Base-by-base conservation (phyloP, 2,797 vertebrate genomes). In the Rachycentron canadum region DNA sequence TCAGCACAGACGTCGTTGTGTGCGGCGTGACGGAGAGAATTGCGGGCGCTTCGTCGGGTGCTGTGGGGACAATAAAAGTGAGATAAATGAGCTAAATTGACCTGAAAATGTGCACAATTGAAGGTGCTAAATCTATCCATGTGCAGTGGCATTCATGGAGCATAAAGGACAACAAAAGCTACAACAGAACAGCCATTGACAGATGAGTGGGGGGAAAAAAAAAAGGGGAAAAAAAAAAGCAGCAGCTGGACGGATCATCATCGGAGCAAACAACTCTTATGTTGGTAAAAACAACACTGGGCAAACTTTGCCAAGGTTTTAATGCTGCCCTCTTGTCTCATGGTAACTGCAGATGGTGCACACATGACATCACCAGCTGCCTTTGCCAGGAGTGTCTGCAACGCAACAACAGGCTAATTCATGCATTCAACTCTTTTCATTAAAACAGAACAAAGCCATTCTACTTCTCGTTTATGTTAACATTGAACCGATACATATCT, bases 1-100 rank as follows among this genome's bases (percentile, higher is more conserved):
- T 97, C 75, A 99, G 93, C 91, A 99, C 97, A 0, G 98, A 99
- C 0, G 97, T 99, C 2, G 97, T 99, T 32, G 98, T 99, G 92
- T 98, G 97, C 0, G 98, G 98, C 0, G 96, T 99, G 86, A 99
- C 96, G 0, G 98, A 98, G 60, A 99, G 91, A 62, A 99, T 96
- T 32, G 89, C 72, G 71, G 98, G 98, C 0, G 97, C 95, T 83
- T 95, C 92, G 52, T 94, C 95, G 6, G 95, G 95, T 66, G 93
- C 95, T 95, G 89, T 30, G 32, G 32, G 32, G 82, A 84, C 26
- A 41, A 83, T 53, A 63, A 86, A 81, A 91, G 65, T 0, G 50
- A 81, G 80, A 88, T 28, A 41, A 83, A 90, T 88, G 76, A 82
- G 87, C 28, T 88, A 63, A 91, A 90, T 82, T 77, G 82, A 91